phyloP scores from a whole-genome alignment of 2,113 vertebrate species.

The Salvelinus sp. region DNA sequence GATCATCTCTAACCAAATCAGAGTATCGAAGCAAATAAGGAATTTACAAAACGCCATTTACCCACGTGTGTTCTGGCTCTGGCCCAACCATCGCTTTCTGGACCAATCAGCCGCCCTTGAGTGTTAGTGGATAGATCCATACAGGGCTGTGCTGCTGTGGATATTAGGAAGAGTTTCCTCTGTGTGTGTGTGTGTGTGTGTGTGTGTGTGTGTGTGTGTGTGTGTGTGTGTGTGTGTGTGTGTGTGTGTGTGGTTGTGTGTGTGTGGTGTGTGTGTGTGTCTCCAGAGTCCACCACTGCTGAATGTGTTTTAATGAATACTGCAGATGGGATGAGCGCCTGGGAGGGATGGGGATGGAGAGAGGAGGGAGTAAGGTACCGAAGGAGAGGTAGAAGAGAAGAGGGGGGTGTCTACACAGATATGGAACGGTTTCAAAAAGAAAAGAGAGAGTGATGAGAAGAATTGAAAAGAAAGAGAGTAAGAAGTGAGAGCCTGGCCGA shows the following conservation, averaged over 20 bases:
- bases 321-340: slow-evolving; percentile 52
- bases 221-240: background rate
- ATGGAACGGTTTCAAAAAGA: slow-evolving; percentile 26
- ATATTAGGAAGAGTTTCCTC: no score
- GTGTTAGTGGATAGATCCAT: no score
- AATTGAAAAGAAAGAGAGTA: slow-evolving; percentile 22
- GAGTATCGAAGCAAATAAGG: no score
- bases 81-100: no score
- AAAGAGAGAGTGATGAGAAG: slow-evolving; percentile 16
- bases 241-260: no score
- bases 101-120: no score
- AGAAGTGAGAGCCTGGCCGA: slow-evolving; percentile 20
- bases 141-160: background rate
- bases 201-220: slow-evolving; percentile 13
- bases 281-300: slow-evolving; percentile 51
- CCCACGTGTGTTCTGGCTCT: no score
- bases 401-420: slow-evolving; percentile 45
- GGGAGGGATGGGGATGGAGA: slow-evolving; percentile 46
- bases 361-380: background rate
- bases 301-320: slow-evolving; percentile 64
- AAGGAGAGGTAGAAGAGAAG: background rate
- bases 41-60: no score
- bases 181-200: background rate
- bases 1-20: no score
- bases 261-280: slow-evolving; percentile 21